Evolutionary conservation across 2,888 invertebrate genomes (phyloP), one percentile per base, ranked within the genome.

Genomic region (Ochropacha duplaris): DNA sequence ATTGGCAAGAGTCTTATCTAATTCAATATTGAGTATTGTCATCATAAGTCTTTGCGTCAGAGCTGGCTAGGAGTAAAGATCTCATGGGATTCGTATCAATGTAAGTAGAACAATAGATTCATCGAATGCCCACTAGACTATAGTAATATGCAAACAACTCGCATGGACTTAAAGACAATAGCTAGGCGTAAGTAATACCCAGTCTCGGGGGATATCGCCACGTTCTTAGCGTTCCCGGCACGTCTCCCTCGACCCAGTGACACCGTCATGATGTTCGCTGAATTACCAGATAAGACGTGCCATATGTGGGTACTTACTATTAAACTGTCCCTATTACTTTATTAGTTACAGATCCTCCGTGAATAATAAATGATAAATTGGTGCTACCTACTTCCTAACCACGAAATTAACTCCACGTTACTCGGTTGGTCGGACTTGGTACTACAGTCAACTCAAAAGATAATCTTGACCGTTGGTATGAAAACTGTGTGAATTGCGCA

Each of bases 191-290:
- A 49, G 28, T 28, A 36, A 36, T 36, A 36, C 50, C 51, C 55
- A 54, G 34, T 44, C 56, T 14, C 57, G 58, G 57, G 22, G 58
- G 49, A 52, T 56, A 16, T 39, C 56, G 51, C 34, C 28, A 50
- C 19, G 34, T 60, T 31, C 66, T 76, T 69, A 61, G 66, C 65
- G 74, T 81, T 79, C 83, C 71, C 68, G 64, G 66, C 87, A 86
- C 86, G 84, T 79, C 63, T 64, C 76, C 44, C 22, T 31, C 52
- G 85, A 77, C 86, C 86, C 64, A 86, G 73, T 87, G 75, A 82
- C 84, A 80, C 68, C 62, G 57, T 51, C 52, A 22, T 54, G 60
- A 68, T 68, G 65, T 62, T 14, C 68, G 65, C 56, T 60, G 59
- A 68, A 72, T 74, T 72, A 65, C 66, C 54, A 66, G 66, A 71